A percentile compares a stretch with the other conserved stretches of the same genome.
Evolutionary conservation across 1,140 invertebrate genomes (phyloP).

Genomic region (Cataglyphis hispanica): DNA sequence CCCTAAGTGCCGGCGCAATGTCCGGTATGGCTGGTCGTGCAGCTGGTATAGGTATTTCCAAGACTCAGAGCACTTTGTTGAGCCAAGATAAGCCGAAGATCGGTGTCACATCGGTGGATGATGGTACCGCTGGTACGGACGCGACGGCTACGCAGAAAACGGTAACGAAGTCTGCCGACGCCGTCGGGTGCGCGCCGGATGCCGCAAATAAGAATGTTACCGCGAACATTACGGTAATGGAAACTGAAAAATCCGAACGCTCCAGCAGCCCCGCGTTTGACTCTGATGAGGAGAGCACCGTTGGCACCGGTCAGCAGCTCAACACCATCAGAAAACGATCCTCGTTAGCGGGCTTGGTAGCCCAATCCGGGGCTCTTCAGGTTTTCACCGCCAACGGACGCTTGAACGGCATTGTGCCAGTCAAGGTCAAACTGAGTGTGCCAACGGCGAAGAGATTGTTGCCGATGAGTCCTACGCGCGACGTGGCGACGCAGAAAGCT

Average conservation of each 20-base stretch:
- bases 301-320: slow-evolving; percentile 80
- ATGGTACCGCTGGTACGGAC: slow-evolving; percentile 23
- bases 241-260: slow-evolving; percentile 92
- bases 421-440: slow-evolving; percentile 80
- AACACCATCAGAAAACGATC: slow-evolving; percentile 86
- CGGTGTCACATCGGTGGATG: slow-evolving; percentile 60
- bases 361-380: slow-evolving; percentile 88
- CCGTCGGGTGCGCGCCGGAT: slow-evolving; percentile 23
- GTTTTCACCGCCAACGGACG: slow-evolving; percentile 87
- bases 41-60: slow-evolving; percentile 93
- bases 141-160: slow-evolving; percentile 51
- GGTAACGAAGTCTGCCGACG: slow-evolving; percentile 50
- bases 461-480: slow-evolving; percentile 77
- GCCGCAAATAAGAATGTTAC: slow-evolving; percentile 51
- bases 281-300: slow-evolving; percentile 95
- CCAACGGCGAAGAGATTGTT: slow-evolving; percentile 66
- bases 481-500: slow-evolving; percentile 83
- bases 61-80: slow-evolving; percentile 91
- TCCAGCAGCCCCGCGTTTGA: slow-evolving; percentile 98
- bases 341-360: slow-evolving; percentile 89
- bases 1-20: slow-evolving; percentile 94
- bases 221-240: slow-evolving; percentile 63
- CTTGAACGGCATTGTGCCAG: slow-evolving; percentile 87
- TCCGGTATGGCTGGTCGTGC: slow-evolving; percentile 95
- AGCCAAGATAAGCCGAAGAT: slow-evolving; percentile 90